A percentile compares a stretch with the other conserved stretches of the same genome.
These are phyloP conservation scores for Eunapius fragilis DNA, from an alignment of 37 sponge, comb jelly and placozoan species.

Conservation along the genomic window DNA sequence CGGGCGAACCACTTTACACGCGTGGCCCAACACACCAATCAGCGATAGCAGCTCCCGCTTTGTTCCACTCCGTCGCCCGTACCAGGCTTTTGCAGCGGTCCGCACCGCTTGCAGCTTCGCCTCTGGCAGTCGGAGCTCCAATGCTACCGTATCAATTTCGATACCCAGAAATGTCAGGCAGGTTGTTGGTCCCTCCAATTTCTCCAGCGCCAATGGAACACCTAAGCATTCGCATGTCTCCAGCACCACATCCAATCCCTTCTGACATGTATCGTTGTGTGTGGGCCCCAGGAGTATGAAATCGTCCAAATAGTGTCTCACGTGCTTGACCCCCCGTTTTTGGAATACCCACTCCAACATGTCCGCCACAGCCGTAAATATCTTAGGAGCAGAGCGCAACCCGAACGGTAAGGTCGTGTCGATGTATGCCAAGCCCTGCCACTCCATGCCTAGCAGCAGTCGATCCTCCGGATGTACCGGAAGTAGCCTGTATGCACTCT, in stretches of 20 bases:
- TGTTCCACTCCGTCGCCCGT: too few species aligned
- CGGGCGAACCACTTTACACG: too few species aligned
- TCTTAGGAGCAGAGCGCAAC: conserved; percentile 18
- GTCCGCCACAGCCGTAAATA: conserved; percentile 19
- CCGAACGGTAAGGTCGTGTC: conserved; percentile 12
- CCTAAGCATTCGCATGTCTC: background rate
- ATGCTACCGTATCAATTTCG: too few species aligned
- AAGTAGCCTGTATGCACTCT: background rate
- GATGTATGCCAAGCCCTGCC: conserved; percentile 4
- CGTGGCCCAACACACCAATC: too few species aligned
- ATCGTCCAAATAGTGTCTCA: conserved; percentile 16
- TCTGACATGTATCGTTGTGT: background rate
- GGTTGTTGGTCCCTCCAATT: background rate
- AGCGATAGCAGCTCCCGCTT: too few species aligned
- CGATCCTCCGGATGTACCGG: conserved; percentile 26
- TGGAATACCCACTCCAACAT: conserved; percentile 6
- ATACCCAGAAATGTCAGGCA: background rate
- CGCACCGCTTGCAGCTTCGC: too few species aligned
- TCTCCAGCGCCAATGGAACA: background rate
- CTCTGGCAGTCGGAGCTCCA: too few species aligned
- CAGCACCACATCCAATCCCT: background rate
- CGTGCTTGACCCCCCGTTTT: background rate
- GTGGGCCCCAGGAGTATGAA: background rate
- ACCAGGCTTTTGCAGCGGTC: too few species aligned
- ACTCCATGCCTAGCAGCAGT: conserved; percentile 21